phyloP scores from a whole-genome alignment of 2,797 vertebrate genomes.

The Enteromius paludinosus region DNA sequence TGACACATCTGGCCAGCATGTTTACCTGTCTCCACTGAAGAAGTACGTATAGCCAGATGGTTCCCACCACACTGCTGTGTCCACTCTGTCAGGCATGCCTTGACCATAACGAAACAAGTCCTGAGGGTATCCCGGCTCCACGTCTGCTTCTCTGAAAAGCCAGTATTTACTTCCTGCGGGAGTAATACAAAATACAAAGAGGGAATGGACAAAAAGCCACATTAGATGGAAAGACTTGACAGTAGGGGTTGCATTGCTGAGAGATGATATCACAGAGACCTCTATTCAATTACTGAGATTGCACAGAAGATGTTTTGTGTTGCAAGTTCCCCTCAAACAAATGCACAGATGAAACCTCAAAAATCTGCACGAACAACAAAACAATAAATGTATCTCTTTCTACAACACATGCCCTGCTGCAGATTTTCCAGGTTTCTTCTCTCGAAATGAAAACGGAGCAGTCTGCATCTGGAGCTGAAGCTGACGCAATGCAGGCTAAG shows the following conservation, averaged over 20 bases:
- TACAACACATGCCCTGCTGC: not conserved
- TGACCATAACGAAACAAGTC: constrained; percentile 85
- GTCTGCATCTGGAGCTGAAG: constrained; percentile 64
- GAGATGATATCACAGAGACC: constrained; percentile 19
- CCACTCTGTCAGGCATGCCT: constrained; percentile 88
- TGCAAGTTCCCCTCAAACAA: constrained; percentile 45
- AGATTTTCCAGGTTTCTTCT: constrained; percentile 56
- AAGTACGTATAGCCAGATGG: constrained; percentile 92
- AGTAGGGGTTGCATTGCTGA: constrained; percentile 14
- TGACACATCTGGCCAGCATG: constrained; percentile 18
- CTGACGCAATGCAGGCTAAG: constrained; percentile 69
- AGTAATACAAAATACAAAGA: constrained; percentile 36
- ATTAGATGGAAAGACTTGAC: constrained; percentile 13
- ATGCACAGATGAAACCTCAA: constrained; percentile 36
- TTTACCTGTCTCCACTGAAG: constrained; percentile 90
- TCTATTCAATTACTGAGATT: constrained; percentile 6
- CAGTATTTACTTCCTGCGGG: constrained; percentile 86
- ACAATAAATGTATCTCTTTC: constrained; percentile 18
- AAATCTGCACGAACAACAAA: not conserved
- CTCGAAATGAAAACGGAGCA: constrained; percentile 56
- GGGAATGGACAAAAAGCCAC: not conserved
- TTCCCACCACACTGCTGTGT: constrained; percentile 95
- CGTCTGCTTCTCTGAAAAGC: constrained; percentile 93
- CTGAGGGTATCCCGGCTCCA: constrained; percentile 91
- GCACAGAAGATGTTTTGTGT: constrained; percentile 42